Evolutionary conservation across 1,140 invertebrate genomes (phyloP), one percentile per base, ranked within the genome.

Genomic region (Hermetia illucens): DNA sequence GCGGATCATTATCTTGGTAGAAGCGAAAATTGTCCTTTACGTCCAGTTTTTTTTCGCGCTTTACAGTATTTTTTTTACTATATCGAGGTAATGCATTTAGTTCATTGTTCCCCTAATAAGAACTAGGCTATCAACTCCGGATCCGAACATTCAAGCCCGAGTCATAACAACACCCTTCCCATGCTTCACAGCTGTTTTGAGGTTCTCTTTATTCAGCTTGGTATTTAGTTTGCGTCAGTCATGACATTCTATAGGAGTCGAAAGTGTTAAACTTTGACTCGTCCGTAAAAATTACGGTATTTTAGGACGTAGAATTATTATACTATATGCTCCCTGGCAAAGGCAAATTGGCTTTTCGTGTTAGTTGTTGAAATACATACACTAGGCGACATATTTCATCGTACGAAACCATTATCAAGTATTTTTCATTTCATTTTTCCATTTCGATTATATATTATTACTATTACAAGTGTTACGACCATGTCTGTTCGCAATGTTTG

Each of bases 181-280:
- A 42, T 44, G 40, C 20, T 36, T 36, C 13, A 41, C 34, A 16
- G 33, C 36, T 3, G 27, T 6, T 17, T 31, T 36, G 15, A 41
- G 25, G 16, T 41, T 29, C 21, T 36, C 13, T 3, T 12, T 25
- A 16, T 37, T n/a, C 13, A 41, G 37, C 32, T 34, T 33, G 2
- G 41, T 33, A 25, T 40, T 43, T 3, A 38, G 19, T 4, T 36
- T 6, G n/a, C 42, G 34, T 31, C 20, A 38, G 9, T 37, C 38
- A 43, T 5, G 16, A 8, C 20, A 16, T 32, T 2, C 39, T 33
- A 17, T 44, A 30, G 2, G 35, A 41, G 1, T 39, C 42, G 25
- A 41, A 41, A 6, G 39, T 17, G 22, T 41, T 44, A 9, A 38
- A 44, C 13, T 44, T 41, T 3, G 32, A 41, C 15, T 44, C 36